Base-by-base conservation (phyloP, 2,113 vertebrate species). In the Misgurnus mizolepis region DNA sequence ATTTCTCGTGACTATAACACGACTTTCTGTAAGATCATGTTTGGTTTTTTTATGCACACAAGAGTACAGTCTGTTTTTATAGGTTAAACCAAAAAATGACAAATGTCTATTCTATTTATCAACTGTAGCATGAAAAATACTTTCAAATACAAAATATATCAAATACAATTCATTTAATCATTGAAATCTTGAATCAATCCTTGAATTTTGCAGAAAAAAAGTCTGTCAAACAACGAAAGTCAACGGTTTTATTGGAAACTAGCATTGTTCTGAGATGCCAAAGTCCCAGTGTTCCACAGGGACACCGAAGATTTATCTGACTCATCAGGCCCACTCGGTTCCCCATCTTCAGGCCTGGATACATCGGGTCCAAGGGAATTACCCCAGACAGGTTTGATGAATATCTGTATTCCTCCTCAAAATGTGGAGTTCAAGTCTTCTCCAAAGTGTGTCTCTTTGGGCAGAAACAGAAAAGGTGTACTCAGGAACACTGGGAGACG, bases 381-480 rank as follows among this genome's bases (percentile, higher is more conserved):
- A 83, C 79, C 75, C 58, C 79, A 90, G 90, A 89, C 90, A 90
- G 88, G 73, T 85, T 84, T 91, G 91, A 92, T 91, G 88, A 89
- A 92, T 92, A 85, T 90, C 82, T 85, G 61, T 82, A 81, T 86
- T 83, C 75, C 67, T 58, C 68, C 34, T 61, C 66, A 0, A 45
- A 74, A 84, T 78, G 69, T 80, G 85, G 84, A 87, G 88, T 83
- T 70, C 18, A 64, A 81, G 73, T 86, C 86, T 81, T 83, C 83
- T 73, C 78, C 83, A 84, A 82, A 82, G 60, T 68, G 47, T 79
- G 70, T 12, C 78, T 83, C 34, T 81, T 34, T 17, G 76, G 68
- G 61, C 40, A 47, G 79, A 43, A 8, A 71, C 69, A 62, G 75
- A 64, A 22, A 11, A 66, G n/a, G 40, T 50, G 6, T 27, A 7